These are phyloP conservation scores for Rhopilema esculentum DNA, from an alignment of 30 jellyfish, hydroid and myxozoan genomes.

Conservation along the genomic window DNA sequence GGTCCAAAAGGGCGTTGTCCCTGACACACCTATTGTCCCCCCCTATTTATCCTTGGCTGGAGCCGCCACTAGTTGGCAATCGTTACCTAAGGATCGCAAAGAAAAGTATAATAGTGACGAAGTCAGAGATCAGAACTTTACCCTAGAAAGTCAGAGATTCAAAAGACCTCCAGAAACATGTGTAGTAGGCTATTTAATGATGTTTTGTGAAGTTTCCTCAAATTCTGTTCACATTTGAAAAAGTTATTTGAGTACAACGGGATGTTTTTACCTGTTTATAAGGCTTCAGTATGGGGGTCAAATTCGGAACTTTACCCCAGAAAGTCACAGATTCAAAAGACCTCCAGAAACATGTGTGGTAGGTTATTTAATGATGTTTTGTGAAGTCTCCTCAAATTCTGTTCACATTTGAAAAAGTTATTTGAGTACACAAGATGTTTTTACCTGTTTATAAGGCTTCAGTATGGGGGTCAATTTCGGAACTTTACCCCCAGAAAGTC, in stretches of 20 bases:
- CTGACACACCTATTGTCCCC: no score
- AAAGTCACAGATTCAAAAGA: background rate
- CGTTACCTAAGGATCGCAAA: background rate
- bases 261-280: background rate
- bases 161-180: background rate
- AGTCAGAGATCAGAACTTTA: background rate
- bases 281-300: background rate
- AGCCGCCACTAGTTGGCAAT: no score
- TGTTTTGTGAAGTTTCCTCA: background rate
- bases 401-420: no score
- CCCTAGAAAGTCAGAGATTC: background rate
- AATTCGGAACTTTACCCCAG: background rate
- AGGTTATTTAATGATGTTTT: no score
- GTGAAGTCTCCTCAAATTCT: no score
- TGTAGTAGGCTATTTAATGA: background rate
- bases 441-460: no score
- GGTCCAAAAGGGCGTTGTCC: no score
- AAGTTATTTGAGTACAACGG: background rate
- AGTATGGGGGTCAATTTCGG: no score
- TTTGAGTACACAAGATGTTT: no score
- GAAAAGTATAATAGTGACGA: background rate
- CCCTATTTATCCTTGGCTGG: no score
- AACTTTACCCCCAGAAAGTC: no score
- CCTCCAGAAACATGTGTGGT: no score
- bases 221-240: background rate